Percentiles rank a stretch among this genome's conserved stretches.
These are phyloP conservation scores for Tupaia chinensis DNA, from an alignment of 2,113 vertebrate genomes.

Conservation along the genomic window DNA sequence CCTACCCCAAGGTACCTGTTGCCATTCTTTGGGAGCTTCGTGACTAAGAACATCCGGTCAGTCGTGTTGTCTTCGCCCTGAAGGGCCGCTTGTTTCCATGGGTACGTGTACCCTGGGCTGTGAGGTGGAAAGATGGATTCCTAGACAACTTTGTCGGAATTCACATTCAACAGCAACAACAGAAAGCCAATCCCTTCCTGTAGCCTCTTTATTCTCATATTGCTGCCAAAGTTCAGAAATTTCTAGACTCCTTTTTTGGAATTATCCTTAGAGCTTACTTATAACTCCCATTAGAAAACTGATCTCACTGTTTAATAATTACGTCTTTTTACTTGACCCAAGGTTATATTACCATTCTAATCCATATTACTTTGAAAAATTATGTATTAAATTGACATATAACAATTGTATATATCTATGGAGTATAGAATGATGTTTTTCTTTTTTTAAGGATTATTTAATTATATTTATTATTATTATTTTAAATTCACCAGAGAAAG, in stretches of 20 bases:
- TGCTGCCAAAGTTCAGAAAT: background rate
- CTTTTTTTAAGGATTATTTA: too few species aligned
- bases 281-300: background rate
- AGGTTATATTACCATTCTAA: background rate
- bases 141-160: background rate
- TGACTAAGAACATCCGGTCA: slow-evolving; percentile 19
- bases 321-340: background rate
- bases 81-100: background rate
- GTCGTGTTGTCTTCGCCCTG: background rate
- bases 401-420: too few species aligned
- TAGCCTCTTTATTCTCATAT: background rate
- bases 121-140: background rate
- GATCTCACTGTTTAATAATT: background rate
- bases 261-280: background rate
- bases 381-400: too few species aligned
- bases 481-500: too few species aligned
- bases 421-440: too few species aligned
- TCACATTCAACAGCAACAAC: background rate
- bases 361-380: too few species aligned
- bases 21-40: background rate
- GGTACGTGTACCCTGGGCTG: background rate
- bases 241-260: background rate
- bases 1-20: background rate
- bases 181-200: background rate
- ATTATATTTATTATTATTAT: too few species aligned